Evolutionary conservation across 2,113 vertebrate species (phyloP), one percentile per base, ranked within the genome.

Genomic region (Eulemur macaco): DNA sequence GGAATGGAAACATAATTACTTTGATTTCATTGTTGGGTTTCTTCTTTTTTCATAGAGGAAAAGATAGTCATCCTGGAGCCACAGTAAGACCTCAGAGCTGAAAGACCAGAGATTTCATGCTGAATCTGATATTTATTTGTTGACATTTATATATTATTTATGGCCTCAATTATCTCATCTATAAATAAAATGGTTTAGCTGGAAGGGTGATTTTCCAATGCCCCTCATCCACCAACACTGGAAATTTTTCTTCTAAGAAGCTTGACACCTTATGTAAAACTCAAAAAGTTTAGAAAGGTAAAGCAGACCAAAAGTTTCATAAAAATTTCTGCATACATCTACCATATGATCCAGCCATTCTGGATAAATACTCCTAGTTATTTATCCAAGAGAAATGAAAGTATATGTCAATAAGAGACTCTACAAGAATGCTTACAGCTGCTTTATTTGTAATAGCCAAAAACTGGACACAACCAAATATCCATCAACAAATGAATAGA

Each of bases 161-260:
- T 80, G 68, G 2, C 80, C 52, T 95, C 69, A 69, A 13, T 87
- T 77, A 81, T 29, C 20, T 89, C 15, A 66, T 39, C 80, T 83
- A 54, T 74, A 77, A 74, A 45, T 31, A 84, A 90, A 92, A 80
- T 56, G 18, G 5, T 83, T 95, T 84, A 68, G 12, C 18, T 74
- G 11, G 23, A 86, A 95, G 23, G 7, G 42, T 92, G 31, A 1
- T 37, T 94, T 97, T 77, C 60, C 94, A 80, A 90, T 68, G 60
- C 17, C 18, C 25, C 42, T 34, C 27, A 10, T 0, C 20, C 47
- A 4, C 34, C 6, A 90, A 15, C 27, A n/a, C 2, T 86, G 10
- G 25, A 95, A 78, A 1, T 0, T 47, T 91, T 91, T 85, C 50
- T 93, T 71, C 37, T 88, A 74, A 94, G 77, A 54, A 13, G 80